Evolutionary conservation across 2,888 invertebrate species (phyloP), one percentile per base, ranked within the genome.

Genomic region (Plagiodera versicolora): DNA sequence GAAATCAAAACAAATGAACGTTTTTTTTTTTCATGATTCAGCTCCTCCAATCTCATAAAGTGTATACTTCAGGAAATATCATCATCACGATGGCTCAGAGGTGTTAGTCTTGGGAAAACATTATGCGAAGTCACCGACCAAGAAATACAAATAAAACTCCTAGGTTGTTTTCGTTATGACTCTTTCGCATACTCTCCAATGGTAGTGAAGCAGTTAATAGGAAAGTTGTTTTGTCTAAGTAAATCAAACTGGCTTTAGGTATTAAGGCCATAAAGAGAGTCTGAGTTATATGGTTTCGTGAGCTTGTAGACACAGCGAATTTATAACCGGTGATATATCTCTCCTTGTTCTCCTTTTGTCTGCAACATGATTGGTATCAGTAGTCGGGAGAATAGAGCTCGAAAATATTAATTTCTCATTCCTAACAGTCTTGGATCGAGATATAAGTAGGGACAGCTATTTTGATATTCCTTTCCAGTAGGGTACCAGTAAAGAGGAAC

Each of bases 181-280:
- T 24, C 52, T 52, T 14, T 52, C 24, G 39, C 53, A 44, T 44
- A 32, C 32, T 4, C 20, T 20, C 53, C 19, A 35, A 53, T 19
- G 44, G 44, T 53, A 44, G 5, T 16, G 45, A 47, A 47, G 32
- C 48, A 39, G 49, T 54, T 44, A 24, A 57, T 53, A 49, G 51
- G 48, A 50, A 61, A 57, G 44, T 50, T 61, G 54, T 56, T 59
- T 63, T 59, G 54, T 59, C 35, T 48, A 28, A 50, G 53, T 54
- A 55, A 51, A 62, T 55, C 62, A 58, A 56, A 50, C 57, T 57
- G 24, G 53, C 45, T 54, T 32, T 56, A n/a, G 17, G 59, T 63
- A 56, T 51, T 52, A 56, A 46, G 52, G 39, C 52, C 52, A 60
- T 56, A 56, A 56, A 60, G 60, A 51, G 51, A 17, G 18, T 24